phyloP scores from a whole-genome alignment of 2,797 vertebrate species.

The Takifugu rubripes region DNA sequence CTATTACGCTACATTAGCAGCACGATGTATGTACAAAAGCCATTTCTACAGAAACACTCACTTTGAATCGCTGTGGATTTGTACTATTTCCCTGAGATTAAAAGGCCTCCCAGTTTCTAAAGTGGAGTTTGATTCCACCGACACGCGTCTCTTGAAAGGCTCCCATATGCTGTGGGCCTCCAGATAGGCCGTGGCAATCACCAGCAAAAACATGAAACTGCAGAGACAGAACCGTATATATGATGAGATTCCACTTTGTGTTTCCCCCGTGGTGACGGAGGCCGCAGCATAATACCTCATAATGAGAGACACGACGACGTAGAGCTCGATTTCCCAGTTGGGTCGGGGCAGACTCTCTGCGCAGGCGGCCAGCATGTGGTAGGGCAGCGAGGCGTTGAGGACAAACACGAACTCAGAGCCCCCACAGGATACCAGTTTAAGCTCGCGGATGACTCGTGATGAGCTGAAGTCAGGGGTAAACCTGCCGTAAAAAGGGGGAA shows the following conservation, averaged over 20 bases:
- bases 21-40: too few relatives aligned
- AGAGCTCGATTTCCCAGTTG: conserved; percentile 94
- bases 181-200: conserved; percentile 92
- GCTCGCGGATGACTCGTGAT: conserved; percentile 93
- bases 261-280: too few relatives aligned
- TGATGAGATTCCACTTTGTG: too few relatives aligned
- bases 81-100: conserved; percentile 98
- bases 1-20: too few relatives aligned
- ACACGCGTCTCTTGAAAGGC: conserved; percentile 90
- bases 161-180: conserved; percentile 99
- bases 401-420: conserved; percentile 94
- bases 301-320: conserved; percentile 90
- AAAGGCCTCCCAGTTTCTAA: conserved; percentile 93
- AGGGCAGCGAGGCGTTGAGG: conserved; percentile 94
- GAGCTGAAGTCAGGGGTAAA: conserved; percentile 99
- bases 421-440: conserved; percentile 88
- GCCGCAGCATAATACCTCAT: conserved; percentile 81
- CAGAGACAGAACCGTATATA: not conserved
- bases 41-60: conserved; percentile 64
- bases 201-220: conserved; percentile 95
- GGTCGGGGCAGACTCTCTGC: conserved; percentile 93
- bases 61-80: conserved; percentile 92
- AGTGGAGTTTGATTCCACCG: conserved; percentile 88
- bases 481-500: conserved; percentile 60
- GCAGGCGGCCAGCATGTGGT: conserved; percentile 94